Base-by-base conservation (phyloP, 2,888 invertebrate species). In the Pammene aurita region DNA sequence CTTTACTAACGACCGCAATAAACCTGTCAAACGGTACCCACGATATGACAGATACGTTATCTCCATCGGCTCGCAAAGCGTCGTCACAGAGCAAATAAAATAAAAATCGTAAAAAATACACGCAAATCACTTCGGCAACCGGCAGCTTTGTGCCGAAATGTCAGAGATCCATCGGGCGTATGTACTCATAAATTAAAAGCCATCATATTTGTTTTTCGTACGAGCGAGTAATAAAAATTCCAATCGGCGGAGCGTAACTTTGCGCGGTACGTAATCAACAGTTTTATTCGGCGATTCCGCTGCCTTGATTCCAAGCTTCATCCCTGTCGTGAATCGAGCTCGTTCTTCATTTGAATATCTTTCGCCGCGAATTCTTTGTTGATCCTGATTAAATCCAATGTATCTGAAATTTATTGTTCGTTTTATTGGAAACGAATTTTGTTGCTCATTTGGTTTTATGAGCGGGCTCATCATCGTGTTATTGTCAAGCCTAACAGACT, bases 181-280 rank as follows among this genome's bases (percentile, higher is more conserved):
- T 34, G 54, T 54, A 81, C 79, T 87, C 85, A 87, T 90, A 90
- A 91, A 90, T 90, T 90, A 91, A 90, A 89, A 84, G 85, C 86
- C 84, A 84, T 90, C 88, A 89, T 89, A 88, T 90, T 91, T 90
- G 86, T 86, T 89, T 89, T 88, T 83, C 81, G 81, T 85, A 85
- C 83, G 87, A 83, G 79, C 83, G 83, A 84, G 86, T 85, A 88
- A 90, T 90, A 89, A 88, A 88, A 90, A 89, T 88, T 84, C 82
- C 84, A 81, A 86, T 86, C 85, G 85, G 85, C 86, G 86, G 80
- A 88, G 88, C 88, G 88, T 88, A 86, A 86, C 84, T 85, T 83
- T 78, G 83, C 84, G 82, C 84, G 81, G 83, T 83, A 81, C 84
- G 86, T 86, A 90, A 90, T 92, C 90, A 91, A 86, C 89, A 86